Percentiles rank a stretch among this genome's conserved stretches.
These are phyloP conservation scores for Atherinosoma microstoma DNA, from an alignment of 2,797 vertebrate species.

Conservation along the genomic window DNA sequence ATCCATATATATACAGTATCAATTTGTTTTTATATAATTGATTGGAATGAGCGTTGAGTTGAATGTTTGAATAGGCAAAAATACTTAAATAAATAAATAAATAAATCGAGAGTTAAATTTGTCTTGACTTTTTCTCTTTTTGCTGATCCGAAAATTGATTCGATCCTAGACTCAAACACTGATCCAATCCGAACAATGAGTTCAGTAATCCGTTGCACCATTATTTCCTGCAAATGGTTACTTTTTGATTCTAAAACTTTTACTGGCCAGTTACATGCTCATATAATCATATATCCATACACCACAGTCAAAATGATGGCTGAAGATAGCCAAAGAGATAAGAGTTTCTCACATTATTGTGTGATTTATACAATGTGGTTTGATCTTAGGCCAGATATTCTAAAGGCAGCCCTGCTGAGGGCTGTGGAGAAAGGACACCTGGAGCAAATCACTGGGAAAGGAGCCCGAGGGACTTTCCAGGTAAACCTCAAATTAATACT, in stretches of 20 bases:
- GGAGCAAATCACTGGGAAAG: slow-evolving; percentile 98
- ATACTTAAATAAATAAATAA: too few relatives aligned
- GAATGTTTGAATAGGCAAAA: too few relatives aligned
- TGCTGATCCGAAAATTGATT: too few relatives aligned
- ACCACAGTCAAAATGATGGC: not conserved
- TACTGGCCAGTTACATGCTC: not conserved
- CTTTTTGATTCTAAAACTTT: not conserved
- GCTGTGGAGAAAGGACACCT: slow-evolving; percentile 95
- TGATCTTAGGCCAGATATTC: slow-evolving; percentile 88
- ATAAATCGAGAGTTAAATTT: too few relatives aligned
- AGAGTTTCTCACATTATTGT: not conserved
- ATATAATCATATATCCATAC: not conserved
- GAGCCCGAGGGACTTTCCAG: slow-evolving; percentile 97
- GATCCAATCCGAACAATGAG: too few relatives aligned
- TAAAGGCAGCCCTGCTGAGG: slow-evolving; percentile 93
- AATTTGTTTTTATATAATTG: too few relatives aligned
- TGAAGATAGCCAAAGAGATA: not conserved
- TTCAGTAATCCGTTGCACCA: too few relatives aligned
- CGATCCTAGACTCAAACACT: too few relatives aligned
- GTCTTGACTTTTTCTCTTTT: too few relatives aligned
- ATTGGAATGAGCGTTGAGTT: too few relatives aligned
- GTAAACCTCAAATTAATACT: slow-evolving; percentile 71
- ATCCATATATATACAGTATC: too few relatives aligned
- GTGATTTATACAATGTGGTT: not conserved
- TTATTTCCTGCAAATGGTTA: too few relatives aligned